Conservation (phyloP, 53 echinoderm and acorn worm species). For the Astropecten irregularis region DNA sequence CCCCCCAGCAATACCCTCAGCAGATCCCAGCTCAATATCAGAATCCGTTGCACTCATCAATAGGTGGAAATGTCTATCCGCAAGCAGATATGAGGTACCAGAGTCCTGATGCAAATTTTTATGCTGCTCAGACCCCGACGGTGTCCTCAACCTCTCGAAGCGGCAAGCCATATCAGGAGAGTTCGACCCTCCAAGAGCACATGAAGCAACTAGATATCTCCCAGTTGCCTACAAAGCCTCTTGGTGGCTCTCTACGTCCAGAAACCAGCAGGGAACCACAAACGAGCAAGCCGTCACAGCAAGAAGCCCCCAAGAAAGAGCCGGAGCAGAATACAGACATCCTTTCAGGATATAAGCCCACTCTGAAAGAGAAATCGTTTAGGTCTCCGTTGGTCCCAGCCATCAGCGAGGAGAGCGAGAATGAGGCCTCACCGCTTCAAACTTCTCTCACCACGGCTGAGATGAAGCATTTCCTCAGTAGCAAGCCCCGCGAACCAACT, state of each 20-base stretch:
- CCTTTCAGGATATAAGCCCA: slow-evolving; percentile 9
- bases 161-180: neutral
- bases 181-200: slow-evolving; percentile 15
- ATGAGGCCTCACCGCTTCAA: neutral
- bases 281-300: neutral
- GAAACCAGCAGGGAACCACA: neutral
- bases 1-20: slow-evolving; percentile 17
- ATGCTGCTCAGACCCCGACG: neutral
- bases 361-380: slow-evolving; percentile 13
- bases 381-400: neutral
- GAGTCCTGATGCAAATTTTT: neutral
- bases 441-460: slow-evolving; percentile 42
- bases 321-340: slow-evolving; percentile 58
- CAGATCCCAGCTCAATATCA: slow-evolving; percentile 9
- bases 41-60: neutral
- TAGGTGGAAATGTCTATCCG: neutral
- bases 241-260: neutral
- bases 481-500: slow-evolving; percentile 23
- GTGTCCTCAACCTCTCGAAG: neutral
- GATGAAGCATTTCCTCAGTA: slow-evolving; percentile 9
- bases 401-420: slow-evolving; percentile 22
- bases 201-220: slow-evolving; percentile 32
- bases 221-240: slow-evolving; percentile 34
- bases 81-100: slow-evolving; percentile 7
- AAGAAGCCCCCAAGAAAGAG: slow-evolving; percentile 3